Evolutionary conservation across 2,113 vertebrate genomes (phyloP).

Genomic region (Pleuronectes platessa): DNA sequence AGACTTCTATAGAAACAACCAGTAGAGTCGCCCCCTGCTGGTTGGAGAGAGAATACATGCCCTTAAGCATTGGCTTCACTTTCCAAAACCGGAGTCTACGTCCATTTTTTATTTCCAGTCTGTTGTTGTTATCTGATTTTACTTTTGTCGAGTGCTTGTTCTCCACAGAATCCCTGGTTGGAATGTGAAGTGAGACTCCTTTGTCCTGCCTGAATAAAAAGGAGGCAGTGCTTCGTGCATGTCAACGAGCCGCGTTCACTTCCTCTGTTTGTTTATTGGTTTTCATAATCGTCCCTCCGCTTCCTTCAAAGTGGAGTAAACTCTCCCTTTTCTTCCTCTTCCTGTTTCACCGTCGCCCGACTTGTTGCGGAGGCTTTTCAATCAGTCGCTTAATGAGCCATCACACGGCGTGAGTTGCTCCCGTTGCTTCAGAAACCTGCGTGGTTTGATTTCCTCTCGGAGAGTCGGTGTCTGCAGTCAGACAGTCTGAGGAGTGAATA

Average conservation of each 20-base stretch:
- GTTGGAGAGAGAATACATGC: too few species aligned
- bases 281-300: background rate
- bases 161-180: too few species aligned
- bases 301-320: background rate
- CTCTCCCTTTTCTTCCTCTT: background rate
- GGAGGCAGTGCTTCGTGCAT: too few species aligned
- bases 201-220: too few species aligned
- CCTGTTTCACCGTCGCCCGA: background rate
- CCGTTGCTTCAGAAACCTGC: conserved; percentile 34
- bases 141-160: too few species aligned
- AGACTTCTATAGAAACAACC: too few species aligned
- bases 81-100: too few species aligned
- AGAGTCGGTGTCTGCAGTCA: conserved; percentile 15
- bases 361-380: conserved; percentile 21
- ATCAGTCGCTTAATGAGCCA: conserved; percentile 31
- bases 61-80: too few species aligned
- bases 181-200: too few species aligned
- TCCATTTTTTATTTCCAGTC: too few species aligned
- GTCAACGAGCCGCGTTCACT: background rate
- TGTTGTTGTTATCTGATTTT: too few species aligned
- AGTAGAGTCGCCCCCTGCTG: too few species aligned
- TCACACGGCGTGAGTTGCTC: conserved; percentile 4
- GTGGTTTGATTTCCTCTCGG: conserved; percentile 29
- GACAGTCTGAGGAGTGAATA: conserved; percentile 57
- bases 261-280: background rate